Evolutionary conservation across 1,140 invertebrate genomes (phyloP), one percentile per base, ranked within the genome.

Genomic region (Notospermus geniculatus): DNA sequence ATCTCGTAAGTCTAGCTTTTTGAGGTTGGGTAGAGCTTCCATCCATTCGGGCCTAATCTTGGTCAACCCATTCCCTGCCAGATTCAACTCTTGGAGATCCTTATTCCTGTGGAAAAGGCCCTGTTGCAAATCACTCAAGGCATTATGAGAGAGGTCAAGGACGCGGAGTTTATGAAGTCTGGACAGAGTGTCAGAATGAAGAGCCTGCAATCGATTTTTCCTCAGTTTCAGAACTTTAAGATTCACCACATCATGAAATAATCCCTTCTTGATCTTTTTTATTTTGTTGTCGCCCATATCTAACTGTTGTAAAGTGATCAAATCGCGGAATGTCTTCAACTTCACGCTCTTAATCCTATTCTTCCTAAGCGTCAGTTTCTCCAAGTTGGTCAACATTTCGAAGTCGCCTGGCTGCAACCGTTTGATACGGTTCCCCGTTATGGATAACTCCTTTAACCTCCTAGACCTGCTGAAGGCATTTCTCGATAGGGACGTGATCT

Each of bases 131-230:
- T 56, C 57, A 15, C 32, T 54, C n/a, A 68, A 62, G 17, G 59
- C 53, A 56, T 68, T 68, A 28, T 59, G 43, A 9, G 67, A 65
- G n/a, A 68, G 53, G 50, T 65, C 63, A 27, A 68, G 54, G 19
- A 63, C 55, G 30, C 62, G 19, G 1, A 68, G 54, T 9, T 58
- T 46, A 19, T 52, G 30, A 7, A 66, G 29, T 1, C 19, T 29
- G 13, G 32, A 41, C 11, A 68, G 62, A 2, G 62, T 30, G 25
- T 36, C 17, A 27, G 13, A 15, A 29, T 59, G 45, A 0, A 68
- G 23, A 9, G 17, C 27, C 17, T 50, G 36, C 25, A 68, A 23
- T 25, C 62, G 58, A 36, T 68, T 68, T 4, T 57, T 58, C 19
- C 63, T 62, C 22, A 68, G 52, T 46, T 61, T 63, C 13, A 68